Conservation (phyloP, 1,140 invertebrate genomes). For the Paramacrobiotus metropolitanus region DNA sequence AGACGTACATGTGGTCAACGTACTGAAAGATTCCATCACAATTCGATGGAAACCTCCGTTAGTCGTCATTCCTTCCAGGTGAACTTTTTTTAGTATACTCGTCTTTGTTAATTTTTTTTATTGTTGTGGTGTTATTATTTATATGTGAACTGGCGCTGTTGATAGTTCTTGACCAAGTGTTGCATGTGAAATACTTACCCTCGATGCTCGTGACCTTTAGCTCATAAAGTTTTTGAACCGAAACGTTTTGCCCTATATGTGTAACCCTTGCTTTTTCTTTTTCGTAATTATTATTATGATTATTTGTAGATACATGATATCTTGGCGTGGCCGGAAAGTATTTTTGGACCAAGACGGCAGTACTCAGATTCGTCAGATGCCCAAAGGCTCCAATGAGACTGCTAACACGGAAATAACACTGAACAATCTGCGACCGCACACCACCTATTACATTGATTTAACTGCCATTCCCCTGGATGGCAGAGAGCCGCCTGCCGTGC, state of each 20-base stretch:
- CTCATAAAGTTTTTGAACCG: too few species aligned
- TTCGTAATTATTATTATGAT: too few species aligned
- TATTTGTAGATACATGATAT: slow-evolving; percentile 40
- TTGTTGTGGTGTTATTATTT: too few species aligned
- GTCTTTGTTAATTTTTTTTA: too few species aligned
- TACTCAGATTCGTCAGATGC: slow-evolving; percentile 32
- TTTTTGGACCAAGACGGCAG: slow-evolving; percentile 80
- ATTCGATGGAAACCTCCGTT: slow-evolving; percentile 7
- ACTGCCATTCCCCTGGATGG: slow-evolving; percentile 61
- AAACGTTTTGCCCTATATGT: too few species aligned
- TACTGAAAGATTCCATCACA: neutral
- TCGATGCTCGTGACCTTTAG: too few species aligned
- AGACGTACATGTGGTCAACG: slow-evolving; percentile 6
- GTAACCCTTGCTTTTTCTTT: too few species aligned
- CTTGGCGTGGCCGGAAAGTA: slow-evolving; percentile 74
- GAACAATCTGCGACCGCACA: slow-evolving; percentile 69
- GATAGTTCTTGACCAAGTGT: too few species aligned
- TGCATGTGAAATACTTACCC: too few species aligned
- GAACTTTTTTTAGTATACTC: too few species aligned
- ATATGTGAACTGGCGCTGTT: too few species aligned
- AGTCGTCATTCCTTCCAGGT: neutral
- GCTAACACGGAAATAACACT: slow-evolving; percentile 40
- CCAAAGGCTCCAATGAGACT: neutral
- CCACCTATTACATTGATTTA: slow-evolving; percentile 79
- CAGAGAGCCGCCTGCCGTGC: slow-evolving; percentile 60